Evolutionary conservation across 2,888 invertebrate species (phyloP), one percentile per base, ranked within the genome.

Genomic region (Pseudococcus longispinus): DNA sequence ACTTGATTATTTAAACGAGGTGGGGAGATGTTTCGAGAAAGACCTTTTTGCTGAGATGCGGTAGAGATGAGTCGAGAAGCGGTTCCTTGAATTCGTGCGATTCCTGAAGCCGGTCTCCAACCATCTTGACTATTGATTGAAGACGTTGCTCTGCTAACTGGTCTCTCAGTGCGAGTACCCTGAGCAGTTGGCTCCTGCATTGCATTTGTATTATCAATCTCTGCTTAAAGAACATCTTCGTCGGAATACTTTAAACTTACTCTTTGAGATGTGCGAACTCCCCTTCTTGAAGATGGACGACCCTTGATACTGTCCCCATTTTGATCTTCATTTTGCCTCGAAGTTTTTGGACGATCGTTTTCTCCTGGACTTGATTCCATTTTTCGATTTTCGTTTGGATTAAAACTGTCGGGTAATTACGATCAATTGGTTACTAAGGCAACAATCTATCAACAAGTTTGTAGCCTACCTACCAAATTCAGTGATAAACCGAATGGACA

Each of bases 31-130:
- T n/a, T 84, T 5, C 83, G 42, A 20, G 87, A 83, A 44, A 84
- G 65, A 18, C 55, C 65, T 44, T 26, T 46, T 32, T 83, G 87
- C 51, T 87, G 87, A 9, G 87, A 60, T 6, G 83, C 83, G 9
- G 90, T 89, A 6, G 90, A 89, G 9, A 89, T 88, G 9, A 90
- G 89, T 44, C 90, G 87, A 11, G 90, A 89, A 2, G 90, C 89
- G 44, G 90, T 90, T 44, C 90, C 89, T 20, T 87, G 83, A 32
- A 89, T 89, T 32, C 88, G 87, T 13, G 83, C 88, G 77, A 89
- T 88, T 89, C 91, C 92, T 93, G 90, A 92, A 94, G 88, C 20
- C 18, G 87, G 87, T 84, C 87, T 87, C 82, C 87, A 87, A 23
- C 20, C 70, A 20, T 83, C 44, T 51, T 65, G 82, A 60, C 37